A percentile compares a stretch with the other conserved stretches of the same genome.
phyloP scores from a whole-genome alignment of 2,888 invertebrate species.

The Euzophera pinguis region DNA sequence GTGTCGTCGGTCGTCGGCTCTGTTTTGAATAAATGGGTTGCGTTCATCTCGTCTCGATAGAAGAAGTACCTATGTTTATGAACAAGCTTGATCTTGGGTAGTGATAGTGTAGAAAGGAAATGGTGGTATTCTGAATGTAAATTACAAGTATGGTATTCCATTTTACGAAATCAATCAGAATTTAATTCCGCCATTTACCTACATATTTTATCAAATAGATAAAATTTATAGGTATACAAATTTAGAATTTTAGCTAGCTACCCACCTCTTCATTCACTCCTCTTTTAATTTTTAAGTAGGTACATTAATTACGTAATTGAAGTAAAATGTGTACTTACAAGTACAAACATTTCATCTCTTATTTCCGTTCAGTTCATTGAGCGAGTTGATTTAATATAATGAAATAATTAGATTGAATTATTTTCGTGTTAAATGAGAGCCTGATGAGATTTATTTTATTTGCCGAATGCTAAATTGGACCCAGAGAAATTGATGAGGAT shows the following conservation, averaged over 20 bases:
- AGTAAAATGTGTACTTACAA: not conserved
- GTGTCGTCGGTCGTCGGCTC: constrained; percentile 35
- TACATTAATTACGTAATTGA: not conserved
- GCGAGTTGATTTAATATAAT: not conserved
- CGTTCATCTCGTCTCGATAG: constrained; percentile 20
- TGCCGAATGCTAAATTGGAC: not conserved
- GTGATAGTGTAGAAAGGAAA: too few relatives aligned
- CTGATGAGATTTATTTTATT: not conserved
- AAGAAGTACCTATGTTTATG: too few relatives aligned
- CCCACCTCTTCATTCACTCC: too few relatives aligned
- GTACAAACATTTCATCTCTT: not conserved
- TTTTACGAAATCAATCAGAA: too few relatives aligned
- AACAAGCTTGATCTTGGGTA: too few relatives aligned
- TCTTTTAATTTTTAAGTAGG: too few relatives aligned
- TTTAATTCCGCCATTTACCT: too few relatives aligned
- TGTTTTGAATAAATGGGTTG: constrained; percentile 30
- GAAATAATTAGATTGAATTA: not conserved
- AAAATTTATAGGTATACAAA: too few relatives aligned
- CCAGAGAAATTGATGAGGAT: not conserved
- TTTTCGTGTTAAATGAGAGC: not conserved
- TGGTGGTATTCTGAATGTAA: too few relatives aligned
- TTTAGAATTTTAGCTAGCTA: too few relatives aligned
- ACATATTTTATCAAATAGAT: too few relatives aligned
- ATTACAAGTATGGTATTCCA: too few relatives aligned
- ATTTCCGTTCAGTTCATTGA: not conserved